These are phyloP conservation scores for Drosophila picticornis DNA, from an alignment of 2,888 invertebrate species.

Conservation along the genomic window DNA sequence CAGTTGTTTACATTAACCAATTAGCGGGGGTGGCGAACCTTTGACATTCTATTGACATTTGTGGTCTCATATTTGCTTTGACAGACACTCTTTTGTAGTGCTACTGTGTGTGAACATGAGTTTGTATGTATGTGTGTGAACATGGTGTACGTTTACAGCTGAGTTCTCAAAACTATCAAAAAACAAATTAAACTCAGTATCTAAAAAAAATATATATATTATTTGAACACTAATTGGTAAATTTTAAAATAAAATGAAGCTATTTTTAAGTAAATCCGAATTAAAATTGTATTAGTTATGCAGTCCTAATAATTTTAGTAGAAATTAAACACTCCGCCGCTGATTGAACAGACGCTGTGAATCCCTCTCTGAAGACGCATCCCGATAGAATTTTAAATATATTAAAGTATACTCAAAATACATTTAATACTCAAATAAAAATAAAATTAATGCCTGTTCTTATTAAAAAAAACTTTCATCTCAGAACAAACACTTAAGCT, in stretches of 20 bases:
- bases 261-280: not conserved
- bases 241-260: not conserved
- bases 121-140: slow-evolving; percentile 13
- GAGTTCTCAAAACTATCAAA: slow-evolving; percentile 9
- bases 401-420: not conserved
- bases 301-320: not conserved
- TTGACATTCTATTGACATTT: slow-evolving; percentile 75
- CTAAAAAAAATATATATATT: not conserved
- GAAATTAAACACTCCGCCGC: not conserved
- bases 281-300: not conserved
- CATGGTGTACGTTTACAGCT: slow-evolving; percentile 30
- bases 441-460: not conserved
- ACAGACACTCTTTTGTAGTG: slow-evolving; percentile 42
- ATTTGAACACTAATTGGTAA: not conserved
- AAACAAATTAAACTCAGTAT: not conserved
- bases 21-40: slow-evolving; percentile 75
- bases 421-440: not conserved
- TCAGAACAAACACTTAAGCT: not conserved
- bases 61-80: slow-evolving; percentile 72
- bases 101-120: slow-evolving; percentile 11
- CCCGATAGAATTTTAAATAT: not conserved
- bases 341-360: not conserved
- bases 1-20: slow-evolving; percentile 80
- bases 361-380: not conserved
- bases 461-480: not conserved